Evolutionary conservation across 2,888 invertebrate genomes (phyloP).

Genomic region (Heliconius cydno): DNA sequence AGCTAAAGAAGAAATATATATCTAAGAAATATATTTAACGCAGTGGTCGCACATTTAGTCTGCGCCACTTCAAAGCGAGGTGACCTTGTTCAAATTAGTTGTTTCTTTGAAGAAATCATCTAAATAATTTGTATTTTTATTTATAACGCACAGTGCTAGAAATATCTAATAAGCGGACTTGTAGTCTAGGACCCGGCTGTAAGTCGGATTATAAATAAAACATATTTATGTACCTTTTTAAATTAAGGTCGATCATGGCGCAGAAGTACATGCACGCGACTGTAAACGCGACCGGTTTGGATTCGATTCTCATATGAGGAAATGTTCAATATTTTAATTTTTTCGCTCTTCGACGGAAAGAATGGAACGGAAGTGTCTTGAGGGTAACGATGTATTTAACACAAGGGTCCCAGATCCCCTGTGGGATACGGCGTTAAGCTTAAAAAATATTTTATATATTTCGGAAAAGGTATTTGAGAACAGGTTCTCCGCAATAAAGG

Average conservation of each 20-base stretch:
- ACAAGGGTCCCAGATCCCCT: background rate
- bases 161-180: background rate
- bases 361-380: background rate
- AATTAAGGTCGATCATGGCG: too few relatives aligned
- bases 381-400: background rate
- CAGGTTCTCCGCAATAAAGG: too few relatives aligned
- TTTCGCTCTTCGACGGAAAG: background rate
- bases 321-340: background rate
- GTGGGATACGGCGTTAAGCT: too few relatives aligned
- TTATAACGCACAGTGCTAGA: constrained; percentile 13
- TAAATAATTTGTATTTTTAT: constrained; percentile 31
- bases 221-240: too few relatives aligned
- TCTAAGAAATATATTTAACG: constrained; percentile 29
- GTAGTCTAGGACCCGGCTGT: constrained; percentile 1
- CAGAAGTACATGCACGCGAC: background rate
- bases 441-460: too few relatives aligned
- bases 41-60: constrained; percentile 24
- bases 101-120: constrained; percentile 37
- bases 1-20: background rate
- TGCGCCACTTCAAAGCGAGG: constrained; percentile 34
- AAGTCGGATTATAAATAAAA: too few relatives aligned
- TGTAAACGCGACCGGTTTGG: background rate
- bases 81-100: constrained; percentile 38
- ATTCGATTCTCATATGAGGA: background rate
- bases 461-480: too few relatives aligned